Evolutionary conservation across 1,140 invertebrate species (phyloP), one percentile per base, ranked within the genome.

Genomic region (Drosophila lacertosa): DNA sequence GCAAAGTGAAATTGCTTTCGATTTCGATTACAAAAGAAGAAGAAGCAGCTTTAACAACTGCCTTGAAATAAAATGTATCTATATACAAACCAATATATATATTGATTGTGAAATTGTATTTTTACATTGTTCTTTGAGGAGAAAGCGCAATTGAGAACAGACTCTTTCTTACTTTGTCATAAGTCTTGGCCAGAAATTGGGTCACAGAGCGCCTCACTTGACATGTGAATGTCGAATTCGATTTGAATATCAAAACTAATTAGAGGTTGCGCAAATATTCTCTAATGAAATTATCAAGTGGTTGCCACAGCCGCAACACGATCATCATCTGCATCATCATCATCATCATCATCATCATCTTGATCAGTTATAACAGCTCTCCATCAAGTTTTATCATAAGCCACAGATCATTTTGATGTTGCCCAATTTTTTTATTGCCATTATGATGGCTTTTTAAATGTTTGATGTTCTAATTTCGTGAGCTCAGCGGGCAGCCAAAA

Each of bases 1-100:
- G 71, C 74, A 83, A 74, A 82, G 79, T 70, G 79, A 83, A 82
- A 82, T 82, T 83, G 78, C 74, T 82, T 82, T 82, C 78, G 79
- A 83, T 82, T 82, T 82, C 78, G 63, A 53, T 67, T 22, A 39
- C 32, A 53, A 62, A 40, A 39, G n/a, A 44, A 55, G 18, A 4
- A 37, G 24, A 20, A 50, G 9, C 33, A 39, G 73, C 16, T 51
- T 62, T 44, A 24, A 24, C 32, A 35, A 60, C 71, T 72, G 78
- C 74, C 68, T 77, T 82, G 68, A 77, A 62, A 32, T 51, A 37
- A 29, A n/a, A 13, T 2, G 26, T 4, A 16, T 4, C n/a, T 11
- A 16, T 9, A 16, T 13, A 13, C 4, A 35, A 4, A 13, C n/a
- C 6, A 9, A 29, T 29, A 35, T 47, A 16, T 47, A 20, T 64